Base-by-base conservation (phyloP, 2,797 vertebrate genomes). In the Mormyrops attenuatus region DNA sequence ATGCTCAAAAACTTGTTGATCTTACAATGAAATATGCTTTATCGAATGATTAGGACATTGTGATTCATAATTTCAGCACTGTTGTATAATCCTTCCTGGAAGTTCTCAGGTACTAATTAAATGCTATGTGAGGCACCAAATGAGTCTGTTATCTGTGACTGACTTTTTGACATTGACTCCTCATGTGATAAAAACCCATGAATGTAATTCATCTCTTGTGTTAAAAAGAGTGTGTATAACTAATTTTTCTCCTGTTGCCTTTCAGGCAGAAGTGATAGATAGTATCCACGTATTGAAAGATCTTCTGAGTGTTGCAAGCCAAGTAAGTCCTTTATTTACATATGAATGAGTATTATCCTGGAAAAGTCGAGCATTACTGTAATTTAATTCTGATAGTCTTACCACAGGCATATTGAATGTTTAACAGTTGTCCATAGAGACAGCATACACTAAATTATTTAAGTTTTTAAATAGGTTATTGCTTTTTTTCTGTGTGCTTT, bases 281-380 rank as follows among this genome's bases (percentile, higher is more conserved):
- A 94, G 86, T 55, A 85, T 97, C 89, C 15, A 17, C 80, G 91
- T 93, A 89, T 92, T 98, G 41, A 92, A 82, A 90, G 92, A 95
- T 38, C 95, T 98, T 87, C 60, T 96, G 55, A 91, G 89, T 88
- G 77, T 96, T 86, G 92, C 93, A 11, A 92, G 89, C 88, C 96
- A 97, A 94, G 97, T 97, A 87, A 88, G 94, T 91, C 41, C 57
- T 20, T 55, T 57, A 86, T 77, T 52, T 57, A 85, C n/a, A 73
- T 63, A 8, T 85, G 44, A 60, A 55, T 73, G 38, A 63, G 57
- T 66, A 82, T 63, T 57, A 60, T 15, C 22, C 49, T 8, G 52
- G 9, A 84, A 88, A 30, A 90, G 20, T 15, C 4, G n/a, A 49
- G 57, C 41, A 30, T 0, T 50, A 85, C 50, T 85, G 13, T 60